Base-by-base conservation (phyloP, 1,140 invertebrate genomes). In the Spodoptera frugiperda region DNA sequence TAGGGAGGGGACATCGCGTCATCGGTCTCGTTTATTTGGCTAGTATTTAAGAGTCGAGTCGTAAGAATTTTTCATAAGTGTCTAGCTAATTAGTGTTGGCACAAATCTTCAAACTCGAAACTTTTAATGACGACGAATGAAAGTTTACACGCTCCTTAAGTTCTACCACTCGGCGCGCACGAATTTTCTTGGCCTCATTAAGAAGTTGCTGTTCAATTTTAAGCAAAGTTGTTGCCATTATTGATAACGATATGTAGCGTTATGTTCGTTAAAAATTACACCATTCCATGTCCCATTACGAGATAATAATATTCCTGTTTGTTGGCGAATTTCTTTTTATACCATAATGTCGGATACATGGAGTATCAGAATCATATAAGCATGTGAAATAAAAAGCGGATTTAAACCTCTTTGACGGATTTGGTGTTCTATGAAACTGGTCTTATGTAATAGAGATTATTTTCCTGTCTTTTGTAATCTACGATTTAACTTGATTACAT, bases 91-190 rank as follows among this genome's bases (percentile, higher is more conserved):
- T 92, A 92, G 84, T 85, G 85, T 85, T 88, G 88, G 89, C 89
- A 87, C 84, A 91, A 92, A 92, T 92, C 89, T 91, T 88, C 83
- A 80, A 71, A 79, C 67, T 82, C 48, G 77, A 84, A 92, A 92
- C 88, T 92, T 92, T 92, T 92, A 92, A 92, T 90, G 89, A 90
- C 87, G 85, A 83, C 86, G 87, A 87, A 89, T 86, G 87, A 84
- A 91, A 90, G 84, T 92, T 92, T 91, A 88, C 86, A 91, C 87
- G 82, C 81, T 79, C 85, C 82, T 90, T 87, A 90, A 91, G 84
- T 90, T 89, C 78, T 82, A 82, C 82, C 81, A 89, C 79, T 87
- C 82, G 74, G 70, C 80, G 82, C 82, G 79, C 80, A 83, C 82
- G 77, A 90, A 91, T 87, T 87, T 90, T 87, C 87, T 84, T 85